A percentile compares a stretch with the other conserved stretches of the same genome.
Evolutionary conservation across 2,113 vertebrate genomes (phyloP).

Genomic region (Beaufortia kweichowensis): DNA sequence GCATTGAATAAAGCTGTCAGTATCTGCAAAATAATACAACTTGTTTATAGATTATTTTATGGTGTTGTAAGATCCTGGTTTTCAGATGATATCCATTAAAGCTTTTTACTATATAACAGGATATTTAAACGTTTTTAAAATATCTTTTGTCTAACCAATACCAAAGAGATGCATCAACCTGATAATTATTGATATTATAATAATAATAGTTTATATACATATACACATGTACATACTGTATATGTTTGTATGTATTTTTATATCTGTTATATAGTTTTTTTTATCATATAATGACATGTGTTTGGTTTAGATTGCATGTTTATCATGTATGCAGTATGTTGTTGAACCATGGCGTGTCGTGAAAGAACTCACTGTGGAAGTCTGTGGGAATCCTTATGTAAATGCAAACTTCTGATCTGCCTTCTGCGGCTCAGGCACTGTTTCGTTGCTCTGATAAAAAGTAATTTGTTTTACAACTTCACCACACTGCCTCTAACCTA

Average conservation of each 20-base stretch:
- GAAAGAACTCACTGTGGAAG: background rate
- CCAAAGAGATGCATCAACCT: too few relatives aligned
- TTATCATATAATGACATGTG: too few relatives aligned
- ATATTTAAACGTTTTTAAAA: too few relatives aligned
- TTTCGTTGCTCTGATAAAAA: constrained; percentile 16
- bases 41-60: background rate
- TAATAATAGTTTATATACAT: too few relatives aligned
- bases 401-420: constrained; percentile 34
- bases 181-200: too few relatives aligned
- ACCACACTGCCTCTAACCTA: constrained; percentile 79
- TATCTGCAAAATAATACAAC: background rate
- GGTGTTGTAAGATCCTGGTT: too few relatives aligned
- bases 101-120: background rate
- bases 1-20: background rate
- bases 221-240: too few relatives aligned
- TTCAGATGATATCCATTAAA: background rate
- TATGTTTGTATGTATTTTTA: too few relatives aligned
- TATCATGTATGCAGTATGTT: background rate
- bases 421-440: background rate
- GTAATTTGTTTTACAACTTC: constrained; percentile 43
- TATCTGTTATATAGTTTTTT: too few relatives aligned
- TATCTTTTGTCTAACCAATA: too few relatives aligned
- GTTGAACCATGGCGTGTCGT: background rate
- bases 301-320: background rate
- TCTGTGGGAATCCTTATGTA: constrained; percentile 25